Evolutionary conservation across 2,888 invertebrate genomes (phyloP), one percentile per base, ranked within the genome.

Genomic region (Ennomos erosarius): DNA sequence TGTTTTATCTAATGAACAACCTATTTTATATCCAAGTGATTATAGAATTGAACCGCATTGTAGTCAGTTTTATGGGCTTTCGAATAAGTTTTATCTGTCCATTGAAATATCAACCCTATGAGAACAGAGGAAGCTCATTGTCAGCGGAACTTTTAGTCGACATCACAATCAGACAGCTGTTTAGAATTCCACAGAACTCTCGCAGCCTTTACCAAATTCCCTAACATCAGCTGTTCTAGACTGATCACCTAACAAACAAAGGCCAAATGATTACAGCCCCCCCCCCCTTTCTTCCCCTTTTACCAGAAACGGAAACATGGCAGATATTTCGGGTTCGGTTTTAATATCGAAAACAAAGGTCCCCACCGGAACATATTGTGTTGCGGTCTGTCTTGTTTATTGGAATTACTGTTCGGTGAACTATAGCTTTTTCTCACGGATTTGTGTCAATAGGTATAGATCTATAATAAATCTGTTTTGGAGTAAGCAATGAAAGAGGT

Each of bases 321-420:
- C 64, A 65, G 68, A 63, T 64, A 67, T 67, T 67, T 64, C 64
- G 62, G 59, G 55, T 50, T 53, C 48, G 61, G 57, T 55, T 57
- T 64, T 59, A 59, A 58, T 67, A 60, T 52, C 52, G 52, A 52
- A 38, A 52, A 44, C 44, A 52, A 35, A 42, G 42, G 33, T 38
- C 50, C 34, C 10, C 11, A 47, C 52, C 39, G 39, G 40, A 37
- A 44, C 44, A 37, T 26, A 36, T 26, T 42, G 35, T 50, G 26
- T 11, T 42, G 40, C 11, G 39, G 54, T 10, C 38, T 37, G 48
- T n/a, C 45, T 46, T 56, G 33, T 49, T 34, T 46, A 49, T 52
- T 44, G 44, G 38, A 45, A 52, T 52, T 10, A 38, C 8, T 44
- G 36, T 38, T 39, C 34, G 48, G 13, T 8, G 16, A 49, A 40